phyloP scores from a whole-genome alignment of 2,888 invertebrate species.

The Allolobophora icterica region DNA sequence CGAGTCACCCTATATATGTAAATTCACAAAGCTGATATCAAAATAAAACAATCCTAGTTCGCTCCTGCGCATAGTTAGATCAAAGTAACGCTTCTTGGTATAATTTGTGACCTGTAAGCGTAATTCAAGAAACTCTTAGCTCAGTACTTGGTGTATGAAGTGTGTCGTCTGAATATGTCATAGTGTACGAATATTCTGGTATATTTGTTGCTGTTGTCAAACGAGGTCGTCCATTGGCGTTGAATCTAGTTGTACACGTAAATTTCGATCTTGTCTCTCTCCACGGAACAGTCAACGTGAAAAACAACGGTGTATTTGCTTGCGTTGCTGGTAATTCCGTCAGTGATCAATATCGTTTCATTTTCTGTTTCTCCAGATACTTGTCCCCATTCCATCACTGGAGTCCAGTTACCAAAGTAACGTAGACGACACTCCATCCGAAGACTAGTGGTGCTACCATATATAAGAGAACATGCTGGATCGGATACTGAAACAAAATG shows the following conservation, averaged over 20 bases:
- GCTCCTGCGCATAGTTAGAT: no score
- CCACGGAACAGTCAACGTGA: background rate
- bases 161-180: background rate
- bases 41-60: no score
- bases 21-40: no score
- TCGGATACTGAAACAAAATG: background rate
- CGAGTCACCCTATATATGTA: no score
- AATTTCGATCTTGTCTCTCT: background rate
- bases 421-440: background rate
- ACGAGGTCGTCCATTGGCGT: background rate
- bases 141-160: background rate
- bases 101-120: no score
- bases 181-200: background rate
- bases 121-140: no score
- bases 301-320: background rate
- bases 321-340: background rate
- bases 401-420: background rate
- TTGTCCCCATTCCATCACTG: conserved; percentile 9
- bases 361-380: background rate
- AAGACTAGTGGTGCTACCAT: background rate
- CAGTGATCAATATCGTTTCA: background rate
- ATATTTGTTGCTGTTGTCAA: background rate
- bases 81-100: no score
- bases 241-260: background rate
- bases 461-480: background rate